These are phyloP conservation scores for Mellilla xanthometata DNA, from an alignment of 2,888 invertebrate species.

Conservation along the genomic window DNA sequence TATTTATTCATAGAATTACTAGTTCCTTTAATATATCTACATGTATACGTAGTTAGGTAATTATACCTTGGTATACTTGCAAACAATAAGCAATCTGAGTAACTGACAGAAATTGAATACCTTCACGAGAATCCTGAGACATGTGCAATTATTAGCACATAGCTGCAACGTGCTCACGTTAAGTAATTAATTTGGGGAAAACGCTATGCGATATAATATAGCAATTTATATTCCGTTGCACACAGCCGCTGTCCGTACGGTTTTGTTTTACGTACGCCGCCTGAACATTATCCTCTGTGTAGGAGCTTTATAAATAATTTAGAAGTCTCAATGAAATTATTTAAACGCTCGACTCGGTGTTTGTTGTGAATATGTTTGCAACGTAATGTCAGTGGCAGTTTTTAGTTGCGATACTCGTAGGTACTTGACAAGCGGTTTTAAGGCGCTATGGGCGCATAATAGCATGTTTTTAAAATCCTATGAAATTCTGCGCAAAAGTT, in stretches of 20 bases:
- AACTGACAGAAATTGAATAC: conserved; percentile 16
- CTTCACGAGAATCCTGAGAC: conserved; percentile 15
- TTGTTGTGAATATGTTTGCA: conserved; percentile 24
- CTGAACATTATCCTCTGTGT: conserved; percentile 34
- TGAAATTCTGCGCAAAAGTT: no score
- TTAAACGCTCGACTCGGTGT: conserved; percentile 32
- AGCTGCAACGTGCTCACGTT: conserved; percentile 33
- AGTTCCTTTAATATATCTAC: no score
- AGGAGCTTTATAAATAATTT: conserved; percentile 43
- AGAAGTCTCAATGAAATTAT: conserved; percentile 43
- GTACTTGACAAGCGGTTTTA: no score
- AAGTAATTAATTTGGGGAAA: conserved; percentile 53
- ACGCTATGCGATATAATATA: conserved; percentile 52
- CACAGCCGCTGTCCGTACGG: conserved; percentile 32
- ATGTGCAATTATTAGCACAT: conserved; percentile 24
- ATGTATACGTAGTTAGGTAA: no score
- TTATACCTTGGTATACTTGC: background rate
- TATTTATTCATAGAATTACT: no score
- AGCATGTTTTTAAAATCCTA: no score
- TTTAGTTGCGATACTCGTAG: conserved; percentile 8
- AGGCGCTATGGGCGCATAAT: no score
- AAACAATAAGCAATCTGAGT: conserved; percentile 5
- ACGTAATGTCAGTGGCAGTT: conserved; percentile 8
- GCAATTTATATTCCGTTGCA: conserved; percentile 57
- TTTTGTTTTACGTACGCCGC: conserved; percentile 43